Percentiles rank a stretch among this genome's conserved stretches.
Evolutionary conservation across 1,140 invertebrate genomes (phyloP).

Genomic region (Prorops nasuta): DNA sequence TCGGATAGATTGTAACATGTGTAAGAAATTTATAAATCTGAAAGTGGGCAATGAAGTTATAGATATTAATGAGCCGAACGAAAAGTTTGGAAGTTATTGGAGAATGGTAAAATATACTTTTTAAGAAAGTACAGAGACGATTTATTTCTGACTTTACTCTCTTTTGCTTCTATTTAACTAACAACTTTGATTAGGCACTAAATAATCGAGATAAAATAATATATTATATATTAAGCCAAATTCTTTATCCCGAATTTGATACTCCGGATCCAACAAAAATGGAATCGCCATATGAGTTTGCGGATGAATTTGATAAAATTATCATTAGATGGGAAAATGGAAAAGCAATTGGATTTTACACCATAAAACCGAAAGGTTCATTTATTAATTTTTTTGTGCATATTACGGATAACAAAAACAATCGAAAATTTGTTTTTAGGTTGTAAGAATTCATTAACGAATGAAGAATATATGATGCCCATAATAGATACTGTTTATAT

Average conservation of each 20-base stretch:
- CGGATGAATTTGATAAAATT: slow-evolving; percentile 20
- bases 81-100: too few relatives aligned
- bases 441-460: slow-evolving; percentile 15
- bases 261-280: slow-evolving; percentile 19
- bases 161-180: too few relatives aligned
- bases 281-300: slow-evolving; percentile 23
- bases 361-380: slow-evolving; percentile 27
- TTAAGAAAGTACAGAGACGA: too few relatives aligned
- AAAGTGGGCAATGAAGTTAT: too few relatives aligned
- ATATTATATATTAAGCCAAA: slow-evolving; percentile 26
- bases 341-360: slow-evolving; percentile 31
- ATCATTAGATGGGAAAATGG: slow-evolving; percentile 24
- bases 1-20: too few relatives aligned
- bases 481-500: slow-evolving; percentile 30
- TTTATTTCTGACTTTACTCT: too few relatives aligned
- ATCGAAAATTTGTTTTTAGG: slow-evolving; percentile 10
- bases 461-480: slow-evolving; percentile 21
- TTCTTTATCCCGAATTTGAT: slow-evolving; percentile 28
- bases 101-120: too few relatives aligned
- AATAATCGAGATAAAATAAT: slow-evolving; percentile 23
- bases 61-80: too few relatives aligned
- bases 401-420: not conserved
- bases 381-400: not conserved
- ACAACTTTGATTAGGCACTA: too few relatives aligned
- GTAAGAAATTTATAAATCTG: too few relatives aligned